Conservation (phyloP, 2,888 invertebrate genomes). For the Anagyrus pseudococci region DNA sequence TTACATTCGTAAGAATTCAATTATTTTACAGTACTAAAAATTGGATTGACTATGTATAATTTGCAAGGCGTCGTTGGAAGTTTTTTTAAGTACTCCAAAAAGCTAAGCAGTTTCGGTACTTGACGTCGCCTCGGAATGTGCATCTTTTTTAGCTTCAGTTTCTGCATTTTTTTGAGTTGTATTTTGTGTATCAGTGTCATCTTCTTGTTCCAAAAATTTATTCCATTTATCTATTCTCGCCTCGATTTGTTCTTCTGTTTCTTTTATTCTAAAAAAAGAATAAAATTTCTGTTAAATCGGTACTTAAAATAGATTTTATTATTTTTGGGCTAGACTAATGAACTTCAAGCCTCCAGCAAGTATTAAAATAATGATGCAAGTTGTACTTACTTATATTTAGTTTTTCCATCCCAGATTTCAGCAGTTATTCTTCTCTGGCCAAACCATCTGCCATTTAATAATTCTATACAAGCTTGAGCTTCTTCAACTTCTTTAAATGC, state of each 20-base stretch:
- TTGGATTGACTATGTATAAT: too few species aligned
- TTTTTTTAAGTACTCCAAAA: too few species aligned
- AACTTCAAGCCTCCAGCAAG: not conserved
- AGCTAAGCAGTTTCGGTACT: not conserved
- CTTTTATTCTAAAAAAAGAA: conserved; percentile 70
- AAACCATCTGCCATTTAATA: conserved; percentile 91
- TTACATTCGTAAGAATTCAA: too few species aligned
- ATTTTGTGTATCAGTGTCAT: conserved; percentile 43
- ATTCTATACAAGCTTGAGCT: conserved; percentile 87
- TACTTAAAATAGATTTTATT: not conserved
- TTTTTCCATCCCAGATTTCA: conserved; percentile 93
- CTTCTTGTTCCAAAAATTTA: conserved; percentile 74
- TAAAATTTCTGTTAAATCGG: not conserved
- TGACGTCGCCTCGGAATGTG: conserved; percentile 3
- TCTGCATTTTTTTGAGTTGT: conserved; percentile 11
- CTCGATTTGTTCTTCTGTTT: conserved; percentile 86
- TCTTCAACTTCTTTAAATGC: conserved; percentile 89
- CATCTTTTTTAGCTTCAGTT: not conserved
- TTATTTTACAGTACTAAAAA: too few species aligned
- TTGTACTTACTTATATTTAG: conserved; percentile 75
- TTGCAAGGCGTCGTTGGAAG: too few species aligned
- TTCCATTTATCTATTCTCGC: conserved; percentile 88
- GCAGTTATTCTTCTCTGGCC: conserved; percentile 85
- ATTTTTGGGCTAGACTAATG: too few species aligned
- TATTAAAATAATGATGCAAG: not conserved